Evolutionary conservation across 2,797 vertebrate genomes (phyloP).

Genomic region (Megalops cyprinoides): DNA sequence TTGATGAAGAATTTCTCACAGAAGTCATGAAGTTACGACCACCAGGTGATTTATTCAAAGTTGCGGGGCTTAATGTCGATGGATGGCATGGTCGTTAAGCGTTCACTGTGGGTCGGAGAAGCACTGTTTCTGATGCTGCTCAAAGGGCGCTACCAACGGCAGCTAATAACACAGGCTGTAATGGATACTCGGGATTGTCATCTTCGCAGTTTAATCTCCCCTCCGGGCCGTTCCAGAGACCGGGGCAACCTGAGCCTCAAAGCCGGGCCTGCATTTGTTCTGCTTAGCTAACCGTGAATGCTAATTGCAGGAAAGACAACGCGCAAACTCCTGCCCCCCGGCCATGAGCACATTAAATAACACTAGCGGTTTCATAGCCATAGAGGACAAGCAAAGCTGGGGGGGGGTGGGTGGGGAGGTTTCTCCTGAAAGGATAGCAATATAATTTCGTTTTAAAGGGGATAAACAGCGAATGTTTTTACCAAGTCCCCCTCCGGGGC

Average conservation of each 20-base stretch:
- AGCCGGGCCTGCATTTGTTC: slow-evolving; percentile 87
- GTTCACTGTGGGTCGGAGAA: slow-evolving; percentile 10
- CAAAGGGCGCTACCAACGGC: slow-evolving; percentile 56
- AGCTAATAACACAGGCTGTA: slow-evolving; percentile 71
- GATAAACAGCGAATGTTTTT: slow-evolving; percentile 61
- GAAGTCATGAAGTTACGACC: neutral
- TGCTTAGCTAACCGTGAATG: slow-evolving; percentile 90
- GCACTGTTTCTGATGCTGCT: slow-evolving; percentile 47
- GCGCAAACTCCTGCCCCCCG: slow-evolving; percentile 72
- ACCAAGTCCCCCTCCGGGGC: slow-evolving; percentile 47
- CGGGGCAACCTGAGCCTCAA: slow-evolving; percentile 86
- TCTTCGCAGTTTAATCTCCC: slow-evolving; percentile 60
- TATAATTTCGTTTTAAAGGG: slow-evolving; percentile 65
- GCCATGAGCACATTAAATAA: slow-evolving; percentile 74
- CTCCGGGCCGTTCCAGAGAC: slow-evolving; percentile 66
- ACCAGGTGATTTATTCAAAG: neutral
- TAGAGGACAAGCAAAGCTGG: slow-evolving; percentile 54
- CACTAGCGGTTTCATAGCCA: slow-evolving; percentile 61
- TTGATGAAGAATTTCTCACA: neutral
- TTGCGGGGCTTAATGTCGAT: too few relatives aligned
- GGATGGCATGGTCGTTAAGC: neutral
- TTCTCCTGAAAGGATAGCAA: slow-evolving; percentile 57
- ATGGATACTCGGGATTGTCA: slow-evolving; percentile 66
- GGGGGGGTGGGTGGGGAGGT: slow-evolving; percentile 21
- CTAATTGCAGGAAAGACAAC: slow-evolving; percentile 92